These are phyloP conservation scores for Elephantulus edwardii DNA, from an alignment of 2,113 vertebrate species.

Conservation along the genomic window DNA sequence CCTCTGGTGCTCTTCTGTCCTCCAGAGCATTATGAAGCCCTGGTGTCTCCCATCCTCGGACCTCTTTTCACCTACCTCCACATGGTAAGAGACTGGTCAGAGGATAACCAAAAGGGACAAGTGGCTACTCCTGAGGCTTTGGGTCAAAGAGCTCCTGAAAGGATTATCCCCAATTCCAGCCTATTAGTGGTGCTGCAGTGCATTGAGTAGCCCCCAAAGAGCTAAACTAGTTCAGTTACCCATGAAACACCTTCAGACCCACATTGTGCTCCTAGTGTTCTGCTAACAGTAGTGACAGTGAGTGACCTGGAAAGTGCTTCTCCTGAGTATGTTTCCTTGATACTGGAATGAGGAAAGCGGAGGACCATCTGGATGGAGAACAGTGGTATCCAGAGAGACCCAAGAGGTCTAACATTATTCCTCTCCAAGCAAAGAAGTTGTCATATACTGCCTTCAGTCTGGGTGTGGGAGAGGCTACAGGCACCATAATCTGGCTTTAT, in stretches of 20 bases:
- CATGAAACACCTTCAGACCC: not conserved
- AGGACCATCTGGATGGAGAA: not conserved
- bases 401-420: not conserved
- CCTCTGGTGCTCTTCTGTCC: slow-evolving; percentile 93
- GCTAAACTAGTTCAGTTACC: not conserved
- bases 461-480: not conserved
- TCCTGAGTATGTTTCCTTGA: not conserved
- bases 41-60: slow-evolving; percentile 93
- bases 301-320: not conserved
- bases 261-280: not conserved
- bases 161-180: not conserved
- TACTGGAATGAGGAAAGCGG: not conserved
- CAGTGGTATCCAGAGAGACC: not conserved
- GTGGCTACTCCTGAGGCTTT: not conserved
- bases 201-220: not conserved
- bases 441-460: not conserved
- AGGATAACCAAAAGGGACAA: not conserved
- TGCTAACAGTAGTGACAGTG: not conserved
- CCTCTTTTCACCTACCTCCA: slow-evolving; percentile 94
- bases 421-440: not conserved
- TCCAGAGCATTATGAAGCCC: slow-evolving; percentile 90
- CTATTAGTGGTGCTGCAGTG: not conserved
- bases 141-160: not conserved
- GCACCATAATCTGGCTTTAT: not conserved
- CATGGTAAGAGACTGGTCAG: slow-evolving; percentile 86